A percentile compares a stretch with the other conserved stretches of the same genome.
Conservation (phyloP, 2,888 invertebrate species). For the Andrena bucephala region DNA sequence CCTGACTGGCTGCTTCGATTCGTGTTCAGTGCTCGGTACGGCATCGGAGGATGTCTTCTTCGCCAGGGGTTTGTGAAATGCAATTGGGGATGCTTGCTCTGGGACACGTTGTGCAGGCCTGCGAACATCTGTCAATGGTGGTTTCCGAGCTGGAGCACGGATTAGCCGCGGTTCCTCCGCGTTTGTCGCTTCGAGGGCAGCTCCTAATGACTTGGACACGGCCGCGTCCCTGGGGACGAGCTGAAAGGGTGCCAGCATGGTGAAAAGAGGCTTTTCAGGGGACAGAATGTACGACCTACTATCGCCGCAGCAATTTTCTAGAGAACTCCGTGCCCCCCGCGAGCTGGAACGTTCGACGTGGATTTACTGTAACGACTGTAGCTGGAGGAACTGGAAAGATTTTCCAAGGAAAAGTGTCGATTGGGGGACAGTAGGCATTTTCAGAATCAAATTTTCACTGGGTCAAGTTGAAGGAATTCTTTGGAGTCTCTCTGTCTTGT, state of each 20-base stretch:
- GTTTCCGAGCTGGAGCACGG: background rate
- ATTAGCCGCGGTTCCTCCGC: slow-evolving; percentile 8
- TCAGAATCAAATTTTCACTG: background rate
- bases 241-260: slow-evolving; percentile 24
- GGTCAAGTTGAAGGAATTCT: background rate
- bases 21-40: too few species aligned
- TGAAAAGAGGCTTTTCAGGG: slow-evolving; percentile 19
- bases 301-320: slow-evolving; percentile 18
- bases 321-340: background rate
- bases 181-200: background rate
- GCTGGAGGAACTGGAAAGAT: background rate
- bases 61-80: background rate
- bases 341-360: background rate
- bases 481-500: background rate
- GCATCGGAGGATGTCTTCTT: background rate
- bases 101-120: background rate
- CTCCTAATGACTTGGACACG: slow-evolving; percentile 18
- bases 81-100: background rate
- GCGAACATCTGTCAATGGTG: slow-evolving; percentile 12
- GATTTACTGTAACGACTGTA: background rate
- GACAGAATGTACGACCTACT: slow-evolving; percentile 10
- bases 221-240: background rate
- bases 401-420: background rate
- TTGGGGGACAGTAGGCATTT: background rate
- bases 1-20: too few species aligned